Base-by-base conservation (phyloP, 2,113 vertebrate genomes). In the Nanorana parkeri region DNA sequence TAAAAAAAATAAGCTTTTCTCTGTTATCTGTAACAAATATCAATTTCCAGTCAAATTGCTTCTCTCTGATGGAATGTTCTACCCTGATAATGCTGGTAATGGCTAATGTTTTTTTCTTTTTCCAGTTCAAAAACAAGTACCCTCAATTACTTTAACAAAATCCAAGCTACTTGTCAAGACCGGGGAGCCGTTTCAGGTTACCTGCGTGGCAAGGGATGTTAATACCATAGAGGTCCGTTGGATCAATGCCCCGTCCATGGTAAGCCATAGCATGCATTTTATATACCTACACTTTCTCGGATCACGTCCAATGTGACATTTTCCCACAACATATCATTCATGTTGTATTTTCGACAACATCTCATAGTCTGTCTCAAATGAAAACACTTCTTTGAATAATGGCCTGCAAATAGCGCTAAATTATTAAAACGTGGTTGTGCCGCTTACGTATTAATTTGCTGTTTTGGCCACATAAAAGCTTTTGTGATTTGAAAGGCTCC, bases 161-260 rank as follows among this genome's bases (percentile, higher is more conserved):
- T 87, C 86, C 28, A 93, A 91, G 6, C 89, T 91, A 65, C 89
- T 98, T 86, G 94, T 97, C 24, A 95, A 90, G 69, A 89, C 91
- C 83, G 90, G 93, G 15, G 94, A 99, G 85, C 90, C 85, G 20
- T 95, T 99, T 84, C 88, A 91, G 13, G 92, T 97, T 81, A 92
- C 63, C 0, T 99, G 98, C 84, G 90, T 87, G 81, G 95, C 96
- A 80, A 94, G 88, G 0, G 98, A 99, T 32, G 93, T 97, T 86
- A 94, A 94, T 76, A 93, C 94, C 0, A 95, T 99, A 68, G 26
- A 83, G 17, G 58, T 96, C 10, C 87, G 88, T 21, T 99, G 97
- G 98, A 86, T 90, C 84, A 86, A 88, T 84, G 93, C 88, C 1
- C 88, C 64, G 60, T 90, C 84, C 56, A 93, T 85, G 93, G 98